Evolutionary conservation across 2,113 vertebrate species (phyloP).

Genomic region (Camelus bactrianus): DNA sequence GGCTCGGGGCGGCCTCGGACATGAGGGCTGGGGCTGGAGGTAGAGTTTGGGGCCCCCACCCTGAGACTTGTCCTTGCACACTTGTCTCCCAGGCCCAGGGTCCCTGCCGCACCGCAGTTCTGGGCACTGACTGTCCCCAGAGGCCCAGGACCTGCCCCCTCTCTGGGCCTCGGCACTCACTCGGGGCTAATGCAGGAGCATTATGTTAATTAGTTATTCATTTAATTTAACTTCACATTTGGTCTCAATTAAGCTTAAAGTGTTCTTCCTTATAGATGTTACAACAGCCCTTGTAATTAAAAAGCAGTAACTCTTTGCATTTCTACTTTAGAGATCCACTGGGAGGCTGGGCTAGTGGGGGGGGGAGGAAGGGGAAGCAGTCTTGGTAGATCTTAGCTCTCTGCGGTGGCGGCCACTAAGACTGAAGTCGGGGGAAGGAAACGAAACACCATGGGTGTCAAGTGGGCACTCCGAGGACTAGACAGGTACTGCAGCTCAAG

Average conservation of each 20-base stretch:
- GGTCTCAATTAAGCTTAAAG: slow-evolving; percentile 84
- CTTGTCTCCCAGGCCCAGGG: neutral
- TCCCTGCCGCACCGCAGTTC: neutral
- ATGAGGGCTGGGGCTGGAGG: neutral
- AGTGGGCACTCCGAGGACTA: neutral
- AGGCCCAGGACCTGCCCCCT: slow-evolving; percentile 62
- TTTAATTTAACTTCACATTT: slow-evolving; percentile 86
- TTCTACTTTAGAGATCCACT: slow-evolving; percentile 72
- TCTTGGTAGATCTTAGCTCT: neutral
- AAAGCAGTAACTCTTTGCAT: slow-evolving; percentile 81
- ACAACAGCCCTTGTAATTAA: slow-evolving; percentile 83
- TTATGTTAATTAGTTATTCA: slow-evolving; percentile 84
- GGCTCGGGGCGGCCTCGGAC: neutral
- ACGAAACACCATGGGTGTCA: no score
- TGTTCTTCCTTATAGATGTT: slow-evolving; percentile 82
- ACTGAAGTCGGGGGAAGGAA: neutral
- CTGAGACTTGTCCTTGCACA: neutral
- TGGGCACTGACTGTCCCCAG: slow-evolving; percentile 22
- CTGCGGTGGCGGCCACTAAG: neutral
- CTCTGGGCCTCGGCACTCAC: slow-evolving; percentile 64
- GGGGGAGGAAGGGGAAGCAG: neutral
- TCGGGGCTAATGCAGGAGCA: slow-evolving; percentile 68
- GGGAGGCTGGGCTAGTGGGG: slow-evolving; percentile 54
- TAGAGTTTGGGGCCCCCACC: neutral
- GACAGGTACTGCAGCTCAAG: neutral